Evolutionary conservation across 2,797 vertebrate genomes (phyloP), one percentile per base, ranked within the genome.

Genomic region (Pseudochaenichthys georgianus): DNA sequence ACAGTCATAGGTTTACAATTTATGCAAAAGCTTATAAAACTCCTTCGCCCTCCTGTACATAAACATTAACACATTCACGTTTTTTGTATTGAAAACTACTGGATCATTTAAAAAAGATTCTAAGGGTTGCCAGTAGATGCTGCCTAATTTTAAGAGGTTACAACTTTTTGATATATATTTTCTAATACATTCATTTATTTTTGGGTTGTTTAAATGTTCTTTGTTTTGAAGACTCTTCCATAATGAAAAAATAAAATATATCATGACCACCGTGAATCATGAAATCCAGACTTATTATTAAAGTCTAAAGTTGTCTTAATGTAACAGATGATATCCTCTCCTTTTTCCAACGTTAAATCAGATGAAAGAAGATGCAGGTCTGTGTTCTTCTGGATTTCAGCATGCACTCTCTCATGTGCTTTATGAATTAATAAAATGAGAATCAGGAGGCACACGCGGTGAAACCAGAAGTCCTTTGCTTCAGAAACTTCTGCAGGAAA

Each of bases 1-100:
- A 10, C 38, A 76, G 46, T 79, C 71, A 66, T 66, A 74, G 50
- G 50, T 75, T 79, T 58, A 79, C 62, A 81, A n/a, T 42, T 34
- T 46, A 62, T 47, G 64, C 19, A 34, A 45, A 57, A 59, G 61
- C 6, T 69, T 73, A 67, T 17, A 72, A 19, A 60, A 64, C n/a
- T 50, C 45, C 58, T 23, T 58, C 1, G 0, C 0, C 42, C 16
- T 68, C 48, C 31, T 19, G 2, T 15, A 41, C 60, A 69, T 28
- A 51, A 59, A 52, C 60, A 70, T 46, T 8, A 47, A 77, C 21
- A 62, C 4, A 52, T 57, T 43, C 31, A 1, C 8, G 34, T 38
- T 1, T 38, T 38, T 38, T 38, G 7, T 9, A 38, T 6, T 31
- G 15, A 4, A 7, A 23, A 28, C 19, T 28, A n/a, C 19, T n/a